These are phyloP conservation scores for Podotricha telesiphe DNA, from an alignment of 2,888 invertebrate genomes.

Conservation along the genomic window DNA sequence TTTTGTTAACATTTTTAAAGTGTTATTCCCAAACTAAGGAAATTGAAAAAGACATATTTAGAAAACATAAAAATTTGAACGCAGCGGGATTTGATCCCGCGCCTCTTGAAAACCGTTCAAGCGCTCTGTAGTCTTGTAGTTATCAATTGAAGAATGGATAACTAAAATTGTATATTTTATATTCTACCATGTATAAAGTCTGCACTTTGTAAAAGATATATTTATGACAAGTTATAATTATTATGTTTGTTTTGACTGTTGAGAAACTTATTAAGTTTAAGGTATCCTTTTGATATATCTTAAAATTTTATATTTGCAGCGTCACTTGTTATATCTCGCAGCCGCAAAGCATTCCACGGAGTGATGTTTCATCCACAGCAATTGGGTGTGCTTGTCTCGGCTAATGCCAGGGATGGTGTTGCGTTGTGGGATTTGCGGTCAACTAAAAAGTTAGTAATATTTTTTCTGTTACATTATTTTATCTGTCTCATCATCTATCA, in stretches of 20 bases:
- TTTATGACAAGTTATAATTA: too few relatives aligned
- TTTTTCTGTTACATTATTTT: neutral
- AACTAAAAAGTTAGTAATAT: conserved; percentile 88
- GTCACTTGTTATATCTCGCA: conserved; percentile 75
- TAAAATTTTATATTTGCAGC: conserved; percentile 65
- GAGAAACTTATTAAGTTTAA: neutral
- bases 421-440: conserved; percentile 95
- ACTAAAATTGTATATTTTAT: too few relatives aligned
- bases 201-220: too few relatives aligned
- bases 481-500: too few relatives aligned
- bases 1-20: too few relatives aligned
- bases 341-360: conserved; percentile 92
- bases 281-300: neutral
- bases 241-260: neutral
- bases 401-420: conserved; percentile 95
- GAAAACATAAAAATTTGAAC: too few relatives aligned
- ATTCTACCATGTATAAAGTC: neutral
- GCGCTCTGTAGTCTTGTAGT: too few relatives aligned
- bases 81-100: too few relatives aligned
- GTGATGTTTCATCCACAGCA: conserved; percentile 96
- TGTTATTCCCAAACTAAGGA: too few relatives aligned
- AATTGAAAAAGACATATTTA: too few relatives aligned
- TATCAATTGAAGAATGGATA: too few relatives aligned
- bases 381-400: conserved; percentile 91
- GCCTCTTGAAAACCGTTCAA: too few relatives aligned